These are phyloP conservation scores for Euwallacea fornicatus DNA, from an alignment of 1,140 invertebrate genomes.

Conservation along the genomic window DNA sequence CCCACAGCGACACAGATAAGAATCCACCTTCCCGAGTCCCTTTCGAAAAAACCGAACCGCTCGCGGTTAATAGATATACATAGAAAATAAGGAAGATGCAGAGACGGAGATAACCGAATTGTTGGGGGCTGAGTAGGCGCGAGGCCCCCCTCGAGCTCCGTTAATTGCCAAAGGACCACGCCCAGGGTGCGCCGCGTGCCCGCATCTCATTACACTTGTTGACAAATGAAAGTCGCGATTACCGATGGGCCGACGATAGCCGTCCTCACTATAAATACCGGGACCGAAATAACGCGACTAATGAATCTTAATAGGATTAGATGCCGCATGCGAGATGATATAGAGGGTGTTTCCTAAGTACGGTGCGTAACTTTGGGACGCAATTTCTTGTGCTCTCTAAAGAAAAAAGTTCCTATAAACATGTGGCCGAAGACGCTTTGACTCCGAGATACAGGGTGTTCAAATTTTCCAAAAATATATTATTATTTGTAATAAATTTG, in stretches of 20 bases:
- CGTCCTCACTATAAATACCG: slow-evolving; percentile 35
- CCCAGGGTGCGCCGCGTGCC: slow-evolving; percentile 52
- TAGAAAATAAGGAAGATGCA: slow-evolving; percentile 9
- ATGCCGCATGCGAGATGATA: not conserved
- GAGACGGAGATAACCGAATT: slow-evolving; percentile 18
- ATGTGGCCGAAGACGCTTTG: no score
- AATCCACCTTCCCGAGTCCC: not conserved
- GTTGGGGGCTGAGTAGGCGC: slow-evolving; percentile 32
- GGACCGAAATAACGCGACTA: slow-evolving; percentile 29
- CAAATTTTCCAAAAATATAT: no score
- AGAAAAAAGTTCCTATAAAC: no score
- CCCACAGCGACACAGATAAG: not conserved
- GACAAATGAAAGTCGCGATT: slow-evolving; percentile 52
- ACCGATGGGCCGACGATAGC: slow-evolving; percentile 44
- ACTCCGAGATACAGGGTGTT: no score
- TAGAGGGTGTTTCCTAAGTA: no score
- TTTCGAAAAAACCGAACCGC: not conserved
- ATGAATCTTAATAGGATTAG: slow-evolving; percentile 38
- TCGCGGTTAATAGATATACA: slow-evolving; percentile 23
- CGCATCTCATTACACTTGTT: slow-evolving; percentile 54
- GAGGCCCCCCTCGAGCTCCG: slow-evolving; percentile 45
- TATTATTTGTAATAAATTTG: no score
- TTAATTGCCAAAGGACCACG: slow-evolving; percentile 52
- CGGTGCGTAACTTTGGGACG: no score
- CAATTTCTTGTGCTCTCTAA: no score